A percentile compares a stretch with the other conserved stretches of the same genome.
Conservation (phyloP, 2,797 vertebrate genomes). For the Parotocinclus haroldoi region DNA sequence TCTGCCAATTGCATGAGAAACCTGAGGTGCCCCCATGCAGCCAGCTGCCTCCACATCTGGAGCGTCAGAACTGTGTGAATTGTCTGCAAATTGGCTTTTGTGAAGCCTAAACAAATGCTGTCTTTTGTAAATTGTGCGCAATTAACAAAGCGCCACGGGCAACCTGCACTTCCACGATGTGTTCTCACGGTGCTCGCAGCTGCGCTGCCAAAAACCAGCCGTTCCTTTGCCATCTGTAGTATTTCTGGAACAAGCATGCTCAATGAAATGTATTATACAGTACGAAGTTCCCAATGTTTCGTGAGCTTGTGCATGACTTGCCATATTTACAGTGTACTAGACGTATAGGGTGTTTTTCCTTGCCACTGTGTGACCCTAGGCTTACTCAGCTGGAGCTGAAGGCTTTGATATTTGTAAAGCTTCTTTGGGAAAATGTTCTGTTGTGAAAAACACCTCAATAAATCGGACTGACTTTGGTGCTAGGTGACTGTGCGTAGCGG, state of each 20-base stretch:
- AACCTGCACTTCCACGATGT: conserved; percentile 67
- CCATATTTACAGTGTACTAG: too few relatives aligned
- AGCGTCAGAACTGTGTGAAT: conserved; percentile 69
- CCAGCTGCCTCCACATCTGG: conserved; percentile 69
- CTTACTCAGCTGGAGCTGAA: too few relatives aligned
- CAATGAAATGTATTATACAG: too few relatives aligned
- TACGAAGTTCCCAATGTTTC: too few relatives aligned
- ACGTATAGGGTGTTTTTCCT: too few relatives aligned
- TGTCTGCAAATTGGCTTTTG: conserved; percentile 67
- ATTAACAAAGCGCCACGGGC: conserved; percentile 70
- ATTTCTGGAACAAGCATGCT: background rate
- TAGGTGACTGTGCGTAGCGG: too few relatives aligned
- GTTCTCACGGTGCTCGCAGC: conserved; percentile 61
- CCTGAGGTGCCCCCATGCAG: conserved; percentile 10
- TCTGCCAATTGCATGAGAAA: conserved; percentile 38
- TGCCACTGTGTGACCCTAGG: too few relatives aligned
- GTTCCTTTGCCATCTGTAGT: conserved; percentile 72
- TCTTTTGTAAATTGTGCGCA: conserved; percentile 71
- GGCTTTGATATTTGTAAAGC: too few relatives aligned
- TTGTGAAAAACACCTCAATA: too few relatives aligned
- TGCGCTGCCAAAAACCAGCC: conserved; percentile 63
- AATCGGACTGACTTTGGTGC: too few relatives aligned
- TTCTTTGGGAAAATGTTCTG: too few relatives aligned
- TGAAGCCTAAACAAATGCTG: conserved; percentile 55
- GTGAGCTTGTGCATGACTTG: too few relatives aligned